These are phyloP conservation scores for Serinus canaria DNA, from an alignment of 2,113 vertebrate species.

Conservation along the genomic window DNA sequence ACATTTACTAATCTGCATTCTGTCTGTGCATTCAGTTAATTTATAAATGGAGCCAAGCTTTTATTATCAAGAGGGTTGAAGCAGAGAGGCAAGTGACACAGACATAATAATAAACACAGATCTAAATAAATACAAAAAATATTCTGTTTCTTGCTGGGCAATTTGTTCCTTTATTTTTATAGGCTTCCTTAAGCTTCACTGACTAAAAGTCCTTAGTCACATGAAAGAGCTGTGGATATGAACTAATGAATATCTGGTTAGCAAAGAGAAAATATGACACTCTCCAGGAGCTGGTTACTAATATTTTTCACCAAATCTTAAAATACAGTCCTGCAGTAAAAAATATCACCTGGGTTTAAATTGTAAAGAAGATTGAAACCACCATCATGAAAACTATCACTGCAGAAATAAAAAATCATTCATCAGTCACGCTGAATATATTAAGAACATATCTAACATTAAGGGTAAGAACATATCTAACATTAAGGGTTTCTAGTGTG, in stretches of 20 bases:
- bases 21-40: not conserved
- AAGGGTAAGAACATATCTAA: not conserved
- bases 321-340: not conserved
- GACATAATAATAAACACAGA: not conserved
- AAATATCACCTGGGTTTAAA: not conserved
- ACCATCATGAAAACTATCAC: not conserved
- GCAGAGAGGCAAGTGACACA: not conserved
- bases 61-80: not conserved
- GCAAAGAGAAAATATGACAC: not conserved
- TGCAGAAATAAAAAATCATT: not conserved
- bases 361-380: not conserved
- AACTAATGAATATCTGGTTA: not conserved
- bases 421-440: not conserved
- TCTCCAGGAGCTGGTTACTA: not conserved
- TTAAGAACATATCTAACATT: not conserved
- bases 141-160: not conserved
- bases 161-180: not conserved
- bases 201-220: not conserved
- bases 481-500: not conserved
- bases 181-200: not conserved
- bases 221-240: not conserved
- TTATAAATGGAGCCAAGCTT: not conserved
- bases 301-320: not conserved
- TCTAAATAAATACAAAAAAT: not conserved
- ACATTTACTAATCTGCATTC: not conserved